A percentile compares a stretch with the other conserved stretches of the same genome.
phyloP scores from a whole-genome alignment of 2,113 vertebrate species.

The Hippocampus abdominalis region DNA sequence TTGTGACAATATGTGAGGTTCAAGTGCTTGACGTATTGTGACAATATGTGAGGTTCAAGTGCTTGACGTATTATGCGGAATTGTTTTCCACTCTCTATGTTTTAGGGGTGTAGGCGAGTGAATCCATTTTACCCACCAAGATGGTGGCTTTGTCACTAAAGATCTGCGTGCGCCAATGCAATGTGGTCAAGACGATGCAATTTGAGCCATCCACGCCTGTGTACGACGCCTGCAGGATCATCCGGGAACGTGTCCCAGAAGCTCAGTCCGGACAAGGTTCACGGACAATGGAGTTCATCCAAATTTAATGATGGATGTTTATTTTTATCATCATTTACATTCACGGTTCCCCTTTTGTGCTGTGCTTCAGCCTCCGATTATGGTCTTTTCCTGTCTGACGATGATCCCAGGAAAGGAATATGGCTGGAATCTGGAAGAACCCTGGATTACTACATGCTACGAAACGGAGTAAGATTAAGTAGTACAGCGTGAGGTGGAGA shows the following conservation, averaged over 20 bases:
- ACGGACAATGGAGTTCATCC: conserved; percentile 22
- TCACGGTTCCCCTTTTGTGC: conserved; percentile 24
- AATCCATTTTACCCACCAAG: conserved; percentile 52
- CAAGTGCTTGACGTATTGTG: background rate
- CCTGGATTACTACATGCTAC: conserved; percentile 98
- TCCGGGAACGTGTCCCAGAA: conserved; percentile 91
- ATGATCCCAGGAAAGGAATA: conserved; percentile 96
- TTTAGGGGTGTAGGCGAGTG: conserved; percentile 55
- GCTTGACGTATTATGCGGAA: conserved; percentile 1
- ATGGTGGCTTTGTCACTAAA: conserved; percentile 98
- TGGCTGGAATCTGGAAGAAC: conserved; percentile 97
- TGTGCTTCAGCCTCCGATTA: conserved; percentile 89
- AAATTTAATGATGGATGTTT: conserved; percentile 28
- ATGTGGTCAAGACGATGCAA: conserved; percentile 99
- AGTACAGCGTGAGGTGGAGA: conserved; percentile 20
- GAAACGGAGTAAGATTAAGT: conserved; percentile 85
- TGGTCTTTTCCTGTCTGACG: conserved; percentile 93
- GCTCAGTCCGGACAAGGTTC: conserved; percentile 93
- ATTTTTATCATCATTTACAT: conserved; percentile 13
- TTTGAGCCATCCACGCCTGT: conserved; percentile 94
- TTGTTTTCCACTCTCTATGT: background rate
- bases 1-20: background rate
- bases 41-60: background rate
- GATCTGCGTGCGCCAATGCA: conserved; percentile 98
- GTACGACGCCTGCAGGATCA: conserved; percentile 92